Base-by-base conservation (phyloP, 2,888 invertebrate genomes). In the Lochmaea capreae region DNA sequence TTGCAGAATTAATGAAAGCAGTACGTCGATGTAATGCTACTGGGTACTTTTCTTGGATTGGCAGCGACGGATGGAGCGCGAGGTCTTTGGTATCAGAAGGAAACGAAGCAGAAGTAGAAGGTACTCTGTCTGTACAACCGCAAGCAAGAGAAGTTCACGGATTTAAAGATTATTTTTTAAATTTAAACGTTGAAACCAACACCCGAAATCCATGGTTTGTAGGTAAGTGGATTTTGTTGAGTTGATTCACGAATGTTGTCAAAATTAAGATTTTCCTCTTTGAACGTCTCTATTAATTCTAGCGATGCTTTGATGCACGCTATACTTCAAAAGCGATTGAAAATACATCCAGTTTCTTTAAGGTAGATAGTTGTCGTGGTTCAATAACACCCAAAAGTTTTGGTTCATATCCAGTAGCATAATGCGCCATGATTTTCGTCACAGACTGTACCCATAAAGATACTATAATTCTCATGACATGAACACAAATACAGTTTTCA, bases 21-120 rank as follows among this genome's bases (percentile, higher is more conserved):
- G 96, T 97, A 0, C 91, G 95, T 73, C 90, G 97, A 5, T 92
- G 92, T 76, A 96, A 97, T 84, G 95, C 95, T 11, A 97, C 97
- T 0, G 94, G 95, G 8, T 90, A 92, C 68, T 98, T 98, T 89
- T 94, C 96, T 72, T 98, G 97, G 97, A 97, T 98, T 54, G 98
- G 98, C 0, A 97, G 96, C 43, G 98, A 98, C 83, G 98, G 98
- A 0, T 98, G 98, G 98, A 96, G 96, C 83, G 97, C 96, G 8
- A 88, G 97, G 63, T 92, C 93, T 67, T 89, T 96, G 77, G 96
- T 97, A 43, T 94, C 94, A 6, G 93, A 95, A 81, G 95, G 95
- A 78, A 96, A 96, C 86, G 97, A 97, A 86, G 90, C 93, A 1
- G 96, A 97, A 88, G 95, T 96, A 52, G 95, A 95, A 86, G 96